Conservation (phyloP, 2,113 vertebrate species). For the Rallus limicola region DNA sequence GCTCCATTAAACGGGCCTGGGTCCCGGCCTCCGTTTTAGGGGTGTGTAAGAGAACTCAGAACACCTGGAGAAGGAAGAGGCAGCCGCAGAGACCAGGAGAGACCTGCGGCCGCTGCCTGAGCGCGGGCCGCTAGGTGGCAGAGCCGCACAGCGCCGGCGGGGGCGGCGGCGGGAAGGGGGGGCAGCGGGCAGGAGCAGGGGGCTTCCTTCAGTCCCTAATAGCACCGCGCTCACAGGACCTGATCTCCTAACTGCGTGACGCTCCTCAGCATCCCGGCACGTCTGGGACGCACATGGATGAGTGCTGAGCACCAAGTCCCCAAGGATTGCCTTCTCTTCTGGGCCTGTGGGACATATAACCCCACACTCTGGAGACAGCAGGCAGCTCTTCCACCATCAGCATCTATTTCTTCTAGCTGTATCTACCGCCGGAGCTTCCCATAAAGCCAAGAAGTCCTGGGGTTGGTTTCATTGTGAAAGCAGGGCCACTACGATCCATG, state of each 20-base stretch:
- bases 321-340: background rate
- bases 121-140: background rate
- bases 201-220: background rate
- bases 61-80: too few species aligned
- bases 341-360: rapidly evolving
- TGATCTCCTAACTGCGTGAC: background rate
- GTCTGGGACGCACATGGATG: rapidly evolving
- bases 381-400: background rate
- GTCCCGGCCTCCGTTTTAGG: too few species aligned
- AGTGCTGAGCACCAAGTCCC: background rate
- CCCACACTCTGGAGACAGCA: rapidly evolving
- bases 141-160: background rate
- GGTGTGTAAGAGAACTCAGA: too few species aligned
- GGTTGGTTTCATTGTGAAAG: background rate
- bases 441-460: background rate
- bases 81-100: too few species aligned
- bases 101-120: background rate
- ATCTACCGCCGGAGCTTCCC: rapidly evolving
- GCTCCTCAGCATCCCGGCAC: rapidly evolving
- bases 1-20: too few species aligned
- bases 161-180: background rate
- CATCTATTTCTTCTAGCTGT: background rate
- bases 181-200: too few species aligned
- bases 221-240: background rate
- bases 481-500: background rate